Conservation (phyloP, 2,797 vertebrate genomes). For the Gymnoscopelus microlampas region DNA sequence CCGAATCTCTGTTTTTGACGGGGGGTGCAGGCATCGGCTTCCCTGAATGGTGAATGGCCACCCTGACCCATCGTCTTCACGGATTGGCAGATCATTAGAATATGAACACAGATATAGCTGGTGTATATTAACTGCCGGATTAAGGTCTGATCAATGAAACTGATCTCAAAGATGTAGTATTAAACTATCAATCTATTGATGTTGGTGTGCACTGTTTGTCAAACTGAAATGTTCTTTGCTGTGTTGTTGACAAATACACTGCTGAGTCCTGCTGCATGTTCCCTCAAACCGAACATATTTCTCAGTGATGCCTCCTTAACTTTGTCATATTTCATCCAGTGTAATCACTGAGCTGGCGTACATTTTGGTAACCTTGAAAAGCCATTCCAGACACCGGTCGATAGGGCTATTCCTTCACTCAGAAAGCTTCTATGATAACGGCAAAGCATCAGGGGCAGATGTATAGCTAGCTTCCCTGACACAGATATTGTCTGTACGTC, state of each 20-base stretch:
- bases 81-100: too few relatives aligned
- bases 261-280: neutral
- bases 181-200: too few relatives aligned
- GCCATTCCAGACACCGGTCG: neutral
- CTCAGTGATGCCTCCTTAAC: neutral
- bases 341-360: neutral
- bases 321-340: neutral
- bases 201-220: too few relatives aligned
- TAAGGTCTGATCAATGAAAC: too few relatives aligned
- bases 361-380: neutral
- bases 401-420: constrained; percentile 11
- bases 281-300: neutral
- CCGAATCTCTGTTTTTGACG: too few relatives aligned
- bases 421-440: constrained; percentile 21
- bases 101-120: too few relatives aligned
- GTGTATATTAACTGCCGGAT: too few relatives aligned
- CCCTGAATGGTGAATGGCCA: too few relatives aligned
- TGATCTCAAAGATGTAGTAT: too few relatives aligned
- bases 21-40: too few relatives aligned
- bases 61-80: too few relatives aligned
- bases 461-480: constrained; percentile 17
- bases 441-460: constrained; percentile 29
- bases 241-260: neutral
- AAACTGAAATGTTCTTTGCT: too few relatives aligned
- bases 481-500: constrained; percentile 37